Evolutionary conservation across 2,888 invertebrate species (phyloP).

Genomic region (Noctua comes): DNA sequence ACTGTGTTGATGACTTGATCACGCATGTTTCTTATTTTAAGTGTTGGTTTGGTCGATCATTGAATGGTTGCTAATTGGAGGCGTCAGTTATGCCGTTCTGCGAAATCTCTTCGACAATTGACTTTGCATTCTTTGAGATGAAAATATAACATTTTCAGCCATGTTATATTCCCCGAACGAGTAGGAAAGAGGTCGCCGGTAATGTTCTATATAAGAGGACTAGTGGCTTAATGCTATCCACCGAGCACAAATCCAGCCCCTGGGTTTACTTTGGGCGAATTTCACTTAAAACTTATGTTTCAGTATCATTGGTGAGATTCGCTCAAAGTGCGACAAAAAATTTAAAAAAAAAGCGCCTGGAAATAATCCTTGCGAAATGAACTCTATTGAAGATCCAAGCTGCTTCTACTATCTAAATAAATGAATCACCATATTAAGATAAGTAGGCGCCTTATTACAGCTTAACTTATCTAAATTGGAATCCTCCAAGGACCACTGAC

Average conservation of each 20-base stretch:
- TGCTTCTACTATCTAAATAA: constrained; percentile 19
- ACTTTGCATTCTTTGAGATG: neutral
- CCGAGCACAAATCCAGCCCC: neutral
- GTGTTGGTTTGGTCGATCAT: constrained; percentile 5
- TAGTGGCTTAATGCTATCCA: neutral
- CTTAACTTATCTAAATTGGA: constrained; percentile 46
- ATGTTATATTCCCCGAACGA: neutral
- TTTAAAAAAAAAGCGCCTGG: neutral
- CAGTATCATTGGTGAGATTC: neutral
- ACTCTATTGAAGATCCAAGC: neutral
- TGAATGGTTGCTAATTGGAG: neutral
- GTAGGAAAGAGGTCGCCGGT: neutral
- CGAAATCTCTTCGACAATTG: neutral
- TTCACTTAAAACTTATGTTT: neutral
- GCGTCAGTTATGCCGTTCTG: neutral
- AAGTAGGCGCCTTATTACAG: constrained; percentile 40
- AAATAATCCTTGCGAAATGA: neutral
- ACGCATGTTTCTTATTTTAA: constrained; percentile 34
- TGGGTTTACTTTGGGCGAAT: neutral
- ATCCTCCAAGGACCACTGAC: constrained; percentile 24
- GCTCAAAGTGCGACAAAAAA: neutral
- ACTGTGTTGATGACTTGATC: constrained; percentile 49
- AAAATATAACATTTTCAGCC: neutral
- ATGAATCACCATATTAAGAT: constrained; percentile 53
- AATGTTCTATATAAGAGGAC: neutral